phyloP scores from a whole-genome alignment of 2,797 vertebrate species.

The Benthosema pterotum region DNA sequence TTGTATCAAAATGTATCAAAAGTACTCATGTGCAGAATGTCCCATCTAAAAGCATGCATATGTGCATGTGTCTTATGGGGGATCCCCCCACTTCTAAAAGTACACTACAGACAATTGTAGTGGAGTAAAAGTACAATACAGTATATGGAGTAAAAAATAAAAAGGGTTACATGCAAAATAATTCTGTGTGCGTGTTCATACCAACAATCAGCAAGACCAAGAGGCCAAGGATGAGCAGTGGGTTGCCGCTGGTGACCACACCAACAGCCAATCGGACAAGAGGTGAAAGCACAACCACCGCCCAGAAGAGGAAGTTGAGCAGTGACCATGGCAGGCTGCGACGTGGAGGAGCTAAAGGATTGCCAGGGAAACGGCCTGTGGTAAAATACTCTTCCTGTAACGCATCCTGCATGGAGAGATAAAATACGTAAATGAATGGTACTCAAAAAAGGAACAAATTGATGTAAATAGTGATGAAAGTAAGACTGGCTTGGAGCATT shows the following conservation, averaged over 20 bases:
- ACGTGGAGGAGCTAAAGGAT: slow-evolving; percentile 78
- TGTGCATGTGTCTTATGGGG: too few species aligned
- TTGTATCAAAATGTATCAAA: too few species aligned
- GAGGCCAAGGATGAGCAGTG: slow-evolving; percentile 85
- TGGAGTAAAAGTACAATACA: too few species aligned
- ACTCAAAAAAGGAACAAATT: too few species aligned
- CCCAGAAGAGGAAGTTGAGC: slow-evolving; percentile 89
- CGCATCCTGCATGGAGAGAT: slow-evolving; percentile 75
- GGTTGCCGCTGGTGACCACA: slow-evolving; percentile 88
- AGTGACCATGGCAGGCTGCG: slow-evolving; percentile 82
- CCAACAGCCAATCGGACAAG: slow-evolving; percentile 86
- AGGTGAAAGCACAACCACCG: slow-evolving; percentile 86
- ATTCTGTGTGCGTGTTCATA: slow-evolving; percentile 43
- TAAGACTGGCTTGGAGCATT: not conserved
- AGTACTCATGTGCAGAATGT: not conserved
- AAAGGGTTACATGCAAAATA: not conserved
- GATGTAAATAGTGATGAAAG: too few species aligned
- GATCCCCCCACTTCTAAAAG: too few species aligned
- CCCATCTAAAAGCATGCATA: not conserved
- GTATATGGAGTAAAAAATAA: too few species aligned
- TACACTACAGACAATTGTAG: too few species aligned
- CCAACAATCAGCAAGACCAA: slow-evolving; percentile 87
- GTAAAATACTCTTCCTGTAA: slow-evolving; percentile 86
- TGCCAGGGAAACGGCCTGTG: slow-evolving; percentile 83
- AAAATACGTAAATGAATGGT: not conserved